phyloP scores from a whole-genome alignment of 2,797 vertebrate species.

The Phoebastria nigripes region DNA sequence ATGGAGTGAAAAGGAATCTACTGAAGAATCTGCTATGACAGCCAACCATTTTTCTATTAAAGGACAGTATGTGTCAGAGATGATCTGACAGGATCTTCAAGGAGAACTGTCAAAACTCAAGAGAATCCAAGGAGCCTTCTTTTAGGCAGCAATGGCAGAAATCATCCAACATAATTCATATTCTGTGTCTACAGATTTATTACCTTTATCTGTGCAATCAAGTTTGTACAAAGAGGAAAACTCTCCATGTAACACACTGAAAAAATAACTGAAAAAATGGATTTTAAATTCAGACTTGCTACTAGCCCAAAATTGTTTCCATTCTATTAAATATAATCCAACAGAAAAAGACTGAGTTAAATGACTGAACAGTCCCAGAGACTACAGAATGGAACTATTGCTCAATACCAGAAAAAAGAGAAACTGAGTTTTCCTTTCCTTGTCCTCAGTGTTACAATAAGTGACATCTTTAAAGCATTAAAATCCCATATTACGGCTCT shows the following conservation, averaged over 20 bases:
- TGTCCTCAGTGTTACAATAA: neutral
- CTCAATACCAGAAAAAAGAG: neutral
- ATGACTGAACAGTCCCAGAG: neutral
- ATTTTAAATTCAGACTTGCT: neutral
- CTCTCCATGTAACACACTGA: neutral
- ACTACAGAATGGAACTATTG: neutral
- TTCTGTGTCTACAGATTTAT: neutral
- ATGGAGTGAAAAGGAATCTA: neutral
- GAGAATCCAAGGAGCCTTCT: neutral
- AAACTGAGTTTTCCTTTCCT: neutral
- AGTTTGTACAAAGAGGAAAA: neutral
- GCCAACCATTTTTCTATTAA: neutral
- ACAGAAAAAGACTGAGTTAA: neutral
- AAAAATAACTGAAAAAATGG: neutral
- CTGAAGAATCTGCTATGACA: neutral
- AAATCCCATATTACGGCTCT: neutral
- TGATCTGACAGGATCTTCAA: neutral
- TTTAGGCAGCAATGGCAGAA: neutral
- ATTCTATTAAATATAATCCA: neutral
- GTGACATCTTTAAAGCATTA: neutral
- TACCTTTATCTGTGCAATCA: neutral
- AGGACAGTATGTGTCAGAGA: neutral
- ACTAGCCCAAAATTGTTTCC: neutral
- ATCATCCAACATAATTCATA: neutral
- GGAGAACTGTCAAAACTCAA: neutral